Percentiles rank a stretch among this genome's conserved stretches.
Conservation (phyloP, 2,113 vertebrate species). For the Prunella fulvescens region DNA sequence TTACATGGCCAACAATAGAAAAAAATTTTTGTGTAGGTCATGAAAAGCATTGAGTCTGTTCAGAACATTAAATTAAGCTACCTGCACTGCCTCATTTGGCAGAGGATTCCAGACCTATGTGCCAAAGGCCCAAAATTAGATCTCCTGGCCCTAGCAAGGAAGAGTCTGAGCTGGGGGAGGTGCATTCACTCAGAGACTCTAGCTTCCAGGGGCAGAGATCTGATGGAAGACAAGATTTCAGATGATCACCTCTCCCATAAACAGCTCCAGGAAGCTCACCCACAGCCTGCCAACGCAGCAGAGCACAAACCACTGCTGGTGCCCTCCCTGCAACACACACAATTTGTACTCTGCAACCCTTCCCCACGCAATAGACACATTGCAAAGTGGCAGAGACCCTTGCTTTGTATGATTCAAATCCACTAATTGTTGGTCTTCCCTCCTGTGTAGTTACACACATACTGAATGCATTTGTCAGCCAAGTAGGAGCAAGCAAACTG, state of each 20-base stretch:
- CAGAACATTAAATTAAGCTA: not conserved
- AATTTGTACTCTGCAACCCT: not conserved
- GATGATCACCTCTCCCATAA: not conserved
- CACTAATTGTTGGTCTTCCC: constrained; percentile 26
- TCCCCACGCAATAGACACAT: not conserved
- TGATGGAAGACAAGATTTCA: constrained; percentile 5
- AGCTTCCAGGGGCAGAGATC: not conserved
- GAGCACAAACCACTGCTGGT: not conserved
- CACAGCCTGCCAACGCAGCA: not conserved
- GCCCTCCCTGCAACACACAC: not conserved
- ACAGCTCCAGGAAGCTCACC: not conserved
- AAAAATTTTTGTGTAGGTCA: not conserved
- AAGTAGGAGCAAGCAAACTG: not conserved
- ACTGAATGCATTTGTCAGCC: constrained; percentile 21
- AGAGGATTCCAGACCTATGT: not conserved
- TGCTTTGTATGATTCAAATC: constrained; percentile 25
- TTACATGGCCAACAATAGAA: not conserved
- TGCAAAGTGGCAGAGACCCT: constrained; percentile 2
- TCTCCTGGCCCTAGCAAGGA: not conserved
- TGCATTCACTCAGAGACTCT: not conserved
- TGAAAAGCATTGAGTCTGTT: not conserved
- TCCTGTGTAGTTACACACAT: not conserved
- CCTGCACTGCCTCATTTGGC: not conserved
- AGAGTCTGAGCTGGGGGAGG: not conserved
- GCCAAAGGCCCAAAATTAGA: not conserved